These are phyloP conservation scores for Trissolcus brochymenae DNA, from an alignment of 2,888 invertebrate genomes.

Conservation along the genomic window DNA sequence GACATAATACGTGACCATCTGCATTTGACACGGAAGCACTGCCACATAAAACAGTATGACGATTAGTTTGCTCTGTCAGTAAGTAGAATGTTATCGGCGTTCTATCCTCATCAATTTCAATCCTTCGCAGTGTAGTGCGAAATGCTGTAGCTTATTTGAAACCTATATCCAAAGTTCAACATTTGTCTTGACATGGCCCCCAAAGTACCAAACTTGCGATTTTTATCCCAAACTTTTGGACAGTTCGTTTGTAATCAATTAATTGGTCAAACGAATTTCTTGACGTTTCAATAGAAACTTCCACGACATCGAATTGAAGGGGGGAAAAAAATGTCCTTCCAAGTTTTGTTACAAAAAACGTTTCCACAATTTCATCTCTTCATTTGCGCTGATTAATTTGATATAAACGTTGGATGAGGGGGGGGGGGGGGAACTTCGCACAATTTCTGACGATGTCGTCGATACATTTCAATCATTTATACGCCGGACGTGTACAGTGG, in stretches of 20 bases:
- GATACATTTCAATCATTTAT: slow-evolving; percentile 18
- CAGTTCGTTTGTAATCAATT: slow-evolving; percentile 29
- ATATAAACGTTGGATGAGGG: no score
- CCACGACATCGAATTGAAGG: not conserved
- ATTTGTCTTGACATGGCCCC: slow-evolving; percentile 44
- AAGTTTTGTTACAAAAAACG: no score
- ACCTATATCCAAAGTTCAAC: slow-evolving; percentile 35
- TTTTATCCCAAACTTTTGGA: slow-evolving; percentile 34
- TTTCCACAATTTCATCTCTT: no score
- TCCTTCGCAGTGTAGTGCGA: slow-evolving; percentile 38
- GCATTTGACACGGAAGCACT: slow-evolving; percentile 29
- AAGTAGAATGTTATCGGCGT: slow-evolving; percentile 46
- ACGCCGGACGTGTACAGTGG: slow-evolving; percentile 10
- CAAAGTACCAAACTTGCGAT: slow-evolving; percentile 39
- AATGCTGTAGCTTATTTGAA: slow-evolving; percentile 51
- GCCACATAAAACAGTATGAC: slow-evolving; percentile 41
- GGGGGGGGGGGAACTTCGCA: no score
- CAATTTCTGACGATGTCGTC: not conserved
- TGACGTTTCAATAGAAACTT: slow-evolving; percentile 7
- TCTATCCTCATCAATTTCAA: slow-evolving; percentile 50
- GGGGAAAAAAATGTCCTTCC: no score
- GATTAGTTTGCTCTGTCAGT: slow-evolving; percentile 44
- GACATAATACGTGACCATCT: slow-evolving; percentile 52
- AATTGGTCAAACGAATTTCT: slow-evolving; percentile 31
- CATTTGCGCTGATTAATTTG: no score